phyloP scores from a whole-genome alignment of 2,888 invertebrate genomes.

The Sesia bembeciformis region DNA sequence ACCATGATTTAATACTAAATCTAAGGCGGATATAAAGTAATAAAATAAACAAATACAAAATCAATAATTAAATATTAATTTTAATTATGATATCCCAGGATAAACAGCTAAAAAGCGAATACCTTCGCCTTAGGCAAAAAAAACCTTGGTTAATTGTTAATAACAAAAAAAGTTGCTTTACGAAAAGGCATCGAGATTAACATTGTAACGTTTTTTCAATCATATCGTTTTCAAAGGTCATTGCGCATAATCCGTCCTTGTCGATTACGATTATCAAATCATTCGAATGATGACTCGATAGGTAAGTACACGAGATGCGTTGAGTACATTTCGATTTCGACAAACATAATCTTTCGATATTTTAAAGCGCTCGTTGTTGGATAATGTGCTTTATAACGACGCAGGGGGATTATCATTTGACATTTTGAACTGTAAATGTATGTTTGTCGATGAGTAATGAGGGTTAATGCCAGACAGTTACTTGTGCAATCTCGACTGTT shows the following conservation, averaged over 20 bases:
- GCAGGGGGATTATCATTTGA: constrained; percentile 12
- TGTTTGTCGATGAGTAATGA: constrained; percentile 46
- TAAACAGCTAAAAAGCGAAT: neutral
- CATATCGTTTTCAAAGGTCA: constrained; percentile 39
- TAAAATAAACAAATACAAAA: neutral
- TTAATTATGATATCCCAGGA: neutral
- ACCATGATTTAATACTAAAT: no score
- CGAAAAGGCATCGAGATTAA: no score
- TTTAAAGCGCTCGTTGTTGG: constrained; percentile 2
- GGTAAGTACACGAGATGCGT: constrained; percentile 11
- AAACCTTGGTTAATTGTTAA: no score
- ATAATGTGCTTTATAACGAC: constrained; percentile 9
- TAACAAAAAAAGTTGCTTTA: no score
- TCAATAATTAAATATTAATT: neutral
- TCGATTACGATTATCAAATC: constrained; percentile 53
- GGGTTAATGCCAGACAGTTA: constrained; percentile 58
- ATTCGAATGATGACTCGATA: constrained; percentile 33
- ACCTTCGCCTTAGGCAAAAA: neutral
- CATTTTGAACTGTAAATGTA: constrained; percentile 14
- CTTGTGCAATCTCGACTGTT: constrained; percentile 66
- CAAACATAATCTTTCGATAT: constrained; percentile 14
- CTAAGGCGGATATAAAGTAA: no score
- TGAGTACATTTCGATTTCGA: constrained; percentile 27
- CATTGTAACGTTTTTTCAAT: neutral
- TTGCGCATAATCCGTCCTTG: constrained; percentile 40